phyloP scores from a whole-genome alignment of 2,113 vertebrate species.

The Lampris megalopsis region DNA sequence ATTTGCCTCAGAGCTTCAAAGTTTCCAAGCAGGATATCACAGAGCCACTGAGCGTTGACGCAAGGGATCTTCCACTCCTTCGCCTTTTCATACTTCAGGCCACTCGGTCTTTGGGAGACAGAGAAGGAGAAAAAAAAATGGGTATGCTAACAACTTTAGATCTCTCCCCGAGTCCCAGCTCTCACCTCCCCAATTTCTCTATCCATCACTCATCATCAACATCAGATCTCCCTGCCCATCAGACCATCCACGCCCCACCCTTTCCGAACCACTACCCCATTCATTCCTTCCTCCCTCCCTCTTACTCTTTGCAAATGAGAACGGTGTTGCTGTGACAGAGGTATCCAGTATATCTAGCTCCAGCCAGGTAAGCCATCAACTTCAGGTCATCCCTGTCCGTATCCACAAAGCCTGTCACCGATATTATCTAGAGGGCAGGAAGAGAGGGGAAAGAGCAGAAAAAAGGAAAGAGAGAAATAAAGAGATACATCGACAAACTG shows the following conservation, averaged over 20 bases:
- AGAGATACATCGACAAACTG: too few relatives aligned
- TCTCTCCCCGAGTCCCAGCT: too few relatives aligned
- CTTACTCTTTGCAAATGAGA: slow-evolving; percentile 98
- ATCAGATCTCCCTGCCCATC: neutral
- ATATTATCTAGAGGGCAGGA: slow-evolving; percentile 87
- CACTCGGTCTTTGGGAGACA: slow-evolving; percentile 83
- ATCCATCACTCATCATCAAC: too few relatives aligned
- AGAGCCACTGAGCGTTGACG: slow-evolving; percentile 96
- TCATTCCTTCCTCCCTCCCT: neutral
- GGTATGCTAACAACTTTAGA: too few relatives aligned
- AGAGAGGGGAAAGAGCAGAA: neutral
- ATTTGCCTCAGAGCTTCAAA: slow-evolving; percentile 93
- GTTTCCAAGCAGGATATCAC: slow-evolving; percentile 93
- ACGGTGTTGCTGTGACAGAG: slow-evolving; percentile 96
- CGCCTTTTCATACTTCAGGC: slow-evolving; percentile 96
- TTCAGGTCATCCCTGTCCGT: slow-evolving; percentile 96
- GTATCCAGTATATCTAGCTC: slow-evolving; percentile 95
- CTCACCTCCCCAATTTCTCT: too few relatives aligned
- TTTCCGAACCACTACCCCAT: neutral
- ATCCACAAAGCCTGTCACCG: slow-evolving; percentile 95
- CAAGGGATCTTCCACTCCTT: slow-evolving; percentile 98
- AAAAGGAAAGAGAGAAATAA: neutral
- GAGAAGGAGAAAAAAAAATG: neutral
- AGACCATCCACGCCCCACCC: neutral
- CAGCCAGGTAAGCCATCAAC: slow-evolving; percentile 94